Evolutionary conservation across 2,888 invertebrate species (phyloP), one percentile per base, ranked within the genome.

Genomic region (Hyposoter didymator): DNA sequence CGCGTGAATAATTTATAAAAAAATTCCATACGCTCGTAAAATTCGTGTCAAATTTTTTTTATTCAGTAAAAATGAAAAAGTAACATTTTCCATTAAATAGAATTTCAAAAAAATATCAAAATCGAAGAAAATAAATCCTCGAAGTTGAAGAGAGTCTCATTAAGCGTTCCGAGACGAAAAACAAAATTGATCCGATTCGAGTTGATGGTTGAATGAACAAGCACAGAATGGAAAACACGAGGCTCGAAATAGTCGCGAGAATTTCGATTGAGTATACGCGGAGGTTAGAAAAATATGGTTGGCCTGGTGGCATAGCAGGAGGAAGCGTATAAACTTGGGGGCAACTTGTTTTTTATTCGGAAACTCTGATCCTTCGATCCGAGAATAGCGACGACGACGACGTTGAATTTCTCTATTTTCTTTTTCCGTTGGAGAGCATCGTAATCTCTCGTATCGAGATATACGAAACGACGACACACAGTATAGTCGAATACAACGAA

Each of bases 391-490:
- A 22, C 64, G 47, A 49, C 17, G 76, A 19, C 49, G 55, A 22
- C 64, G 47, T 66, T 22, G 76, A 19, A 17, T 70, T 49, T 70
- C 12, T 32, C 32, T 45, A 28, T 78, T 28, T 32, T 69, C 19
- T 32, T 52, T 17, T 19, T 19, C 28, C 49, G 47, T 72, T 62
- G n/a, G 39, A 28, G 14, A 49, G 39, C 47, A 72, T 79, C 78
- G 78, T 80, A 80, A 80, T 80, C 70, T 64, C 64, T 43, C 52
- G 39, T 64, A 49, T 49, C 39, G 47, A 47, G 64, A 49, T 28
- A 69, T 49, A 70, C 35, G 47, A 47, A 19, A 8, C 47, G 62
- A 47, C n/a, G n/a, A n/a, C n/a, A n/a, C 43, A 45, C 59, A 45
- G 43, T 28, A n/a, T n/a, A 59, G 43, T 43, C 59, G 45, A 59